A percentile compares a stretch with the other conserved stretches of the same genome.
Evolutionary conservation across 2,797 vertebrate genomes (phyloP).

Genomic region (Carduelis carduelis): DNA sequence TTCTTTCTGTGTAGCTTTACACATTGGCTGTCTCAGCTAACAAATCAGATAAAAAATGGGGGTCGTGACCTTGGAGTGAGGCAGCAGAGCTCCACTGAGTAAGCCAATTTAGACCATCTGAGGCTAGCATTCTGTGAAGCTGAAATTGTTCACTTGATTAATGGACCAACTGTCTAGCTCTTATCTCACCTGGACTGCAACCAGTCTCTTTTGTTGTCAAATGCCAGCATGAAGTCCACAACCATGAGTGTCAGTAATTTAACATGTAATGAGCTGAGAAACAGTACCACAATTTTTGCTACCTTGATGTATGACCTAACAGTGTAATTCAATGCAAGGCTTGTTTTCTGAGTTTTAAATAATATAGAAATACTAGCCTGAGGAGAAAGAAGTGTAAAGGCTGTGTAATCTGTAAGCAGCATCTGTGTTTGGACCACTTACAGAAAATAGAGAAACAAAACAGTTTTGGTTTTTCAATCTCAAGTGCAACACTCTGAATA

Average conservation of each 20-base stretch:
- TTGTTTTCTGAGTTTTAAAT: slow-evolving; percentile 5
- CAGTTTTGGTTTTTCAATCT: not conserved
- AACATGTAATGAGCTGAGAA: not conserved
- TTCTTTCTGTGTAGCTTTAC: not conserved
- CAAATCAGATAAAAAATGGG: not conserved
- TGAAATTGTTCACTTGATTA: slow-evolving; percentile 51
- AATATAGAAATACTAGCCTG: not conserved
- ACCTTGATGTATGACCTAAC: not conserved
- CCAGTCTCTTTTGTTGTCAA: slow-evolving; percentile 5
- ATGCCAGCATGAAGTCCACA: not conserved
- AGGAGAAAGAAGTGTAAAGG: not conserved
- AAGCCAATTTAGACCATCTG: slow-evolving; percentile 18
- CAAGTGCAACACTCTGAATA: not conserved
- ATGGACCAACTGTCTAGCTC: slow-evolving; percentile 26
- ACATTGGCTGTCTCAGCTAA: not conserved
- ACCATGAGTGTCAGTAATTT: not conserved
- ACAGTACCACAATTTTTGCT: not conserved
- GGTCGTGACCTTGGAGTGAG: not conserved
- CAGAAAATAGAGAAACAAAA: not conserved
- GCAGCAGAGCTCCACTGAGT: not conserved
- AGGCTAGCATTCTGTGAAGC: not conserved
- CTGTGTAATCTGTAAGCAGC: not conserved
- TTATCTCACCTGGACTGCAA: slow-evolving; percentile 22
- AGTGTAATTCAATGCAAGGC: not conserved
- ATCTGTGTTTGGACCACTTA: not conserved